phyloP scores from a whole-genome alignment of 2,888 invertebrate genomes.

The Imbricaverruca yamaguchii region DNA sequence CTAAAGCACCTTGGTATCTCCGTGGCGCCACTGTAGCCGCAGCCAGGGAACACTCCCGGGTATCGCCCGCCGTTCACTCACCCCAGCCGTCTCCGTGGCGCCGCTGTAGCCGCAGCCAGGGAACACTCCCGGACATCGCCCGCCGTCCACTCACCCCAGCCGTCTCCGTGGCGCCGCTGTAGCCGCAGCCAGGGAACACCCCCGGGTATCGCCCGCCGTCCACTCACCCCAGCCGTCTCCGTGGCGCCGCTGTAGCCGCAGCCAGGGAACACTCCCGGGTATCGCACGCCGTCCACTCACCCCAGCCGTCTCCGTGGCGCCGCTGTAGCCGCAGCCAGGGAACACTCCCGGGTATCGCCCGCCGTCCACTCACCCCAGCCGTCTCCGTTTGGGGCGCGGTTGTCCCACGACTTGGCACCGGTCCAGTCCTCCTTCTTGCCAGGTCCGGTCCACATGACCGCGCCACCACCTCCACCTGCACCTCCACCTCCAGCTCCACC shows the following conservation, averaged over 20 bases:
- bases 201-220: no score
- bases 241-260: slow-evolving; percentile 20
- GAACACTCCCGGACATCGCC: no score
- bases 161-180: slow-evolving; percentile 18
- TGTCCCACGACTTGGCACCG: slow-evolving; percentile 3
- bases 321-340: no score
- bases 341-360: no score
- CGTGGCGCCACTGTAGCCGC: no score
- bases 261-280: no score
- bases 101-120: no score
- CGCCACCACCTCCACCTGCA: slow-evolving; percentile 47
- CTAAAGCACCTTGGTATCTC: no score
- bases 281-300: not conserved
- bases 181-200: no score
- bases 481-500: slow-evolving; percentile 36
- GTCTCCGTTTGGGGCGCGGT: slow-evolving; percentile 18
- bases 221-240: slow-evolving; percentile 14
- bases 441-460: slow-evolving; percentile 42
- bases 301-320: not conserved
- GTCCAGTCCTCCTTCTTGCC: slow-evolving; percentile 29
- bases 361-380: not conserved
- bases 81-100: slow-evolving; percentile 15
- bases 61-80: not conserved
- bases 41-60: no score
- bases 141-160: not conserved